Base-by-base conservation (phyloP, 2,797 vertebrate genomes). In the Peromyscus aztecus region DNA sequence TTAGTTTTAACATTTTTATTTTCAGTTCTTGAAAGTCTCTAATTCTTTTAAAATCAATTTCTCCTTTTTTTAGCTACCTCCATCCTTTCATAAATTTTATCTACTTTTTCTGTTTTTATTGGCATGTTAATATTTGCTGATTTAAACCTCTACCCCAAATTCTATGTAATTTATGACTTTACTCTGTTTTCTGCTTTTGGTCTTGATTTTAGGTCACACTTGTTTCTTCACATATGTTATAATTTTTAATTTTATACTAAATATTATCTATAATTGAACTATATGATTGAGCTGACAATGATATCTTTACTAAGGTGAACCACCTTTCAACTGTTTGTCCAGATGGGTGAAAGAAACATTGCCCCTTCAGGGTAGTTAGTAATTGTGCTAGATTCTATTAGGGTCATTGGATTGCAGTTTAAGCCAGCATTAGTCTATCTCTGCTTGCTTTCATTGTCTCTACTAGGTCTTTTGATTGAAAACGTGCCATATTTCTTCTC, bases 311-410 rank as follows among this genome's bases (percentile, higher is more conserved):
- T 82, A 69, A 92, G 61, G 10, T 85, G 37, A 34, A 83, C 86
- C 46, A 43, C 13, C 46, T 90, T 86, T 90, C 80, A 95, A 55
- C 23, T 89, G 6, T 93, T 73, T 82, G 75, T 34, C 57, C 73
- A 87, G 4, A n/a, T 92, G 63, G 29, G 13, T 91, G 55, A 69
- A 49, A 49, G 40, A 86, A 67, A 73, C 89, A 43, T 71, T 95
- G 81, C 71, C 34, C 69, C 34, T 75, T 86, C 27, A 73, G 0
- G 88, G 81, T 91, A 89, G 82, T 94, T 89, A 85, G 63, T 31
- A 92, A 34, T 94, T 94, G n/a, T 92, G 57, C 29, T 94, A 49
- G 55, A 69, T 91, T 97, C 85, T 94, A 89, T 93, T 91, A 77
- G 46, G n/a, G 16, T 90, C 37, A 67, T 55, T 78, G 24, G 21